phyloP scores from a whole-genome alignment of 1,140 invertebrate genomes.

The Grapholita molesta region DNA sequence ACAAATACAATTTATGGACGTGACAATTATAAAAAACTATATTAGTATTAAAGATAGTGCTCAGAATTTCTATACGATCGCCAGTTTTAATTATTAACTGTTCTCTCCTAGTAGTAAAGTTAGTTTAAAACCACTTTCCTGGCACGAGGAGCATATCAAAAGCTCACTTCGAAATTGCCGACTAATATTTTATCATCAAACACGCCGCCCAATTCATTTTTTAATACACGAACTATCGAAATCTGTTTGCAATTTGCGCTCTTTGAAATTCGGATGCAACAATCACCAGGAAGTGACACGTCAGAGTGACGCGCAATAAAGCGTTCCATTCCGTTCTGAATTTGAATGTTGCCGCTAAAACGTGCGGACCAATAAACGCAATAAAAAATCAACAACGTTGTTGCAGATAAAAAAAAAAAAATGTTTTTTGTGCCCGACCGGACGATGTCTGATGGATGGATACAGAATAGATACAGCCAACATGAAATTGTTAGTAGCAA shows the following conservation, averaged over 20 bases:
- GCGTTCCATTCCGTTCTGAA: conserved; percentile 17
- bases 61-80: not conserved
- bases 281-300: conserved; percentile 30
- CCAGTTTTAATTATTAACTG: not conserved
- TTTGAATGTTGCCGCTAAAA: conserved; percentile 14
- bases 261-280: conserved; percentile 32
- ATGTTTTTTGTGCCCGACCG: not conserved
- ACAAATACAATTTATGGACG: no score
- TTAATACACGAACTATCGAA: conserved; percentile 25
- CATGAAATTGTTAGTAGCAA: no score
- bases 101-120: not conserved
- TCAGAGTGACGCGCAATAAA: conserved; percentile 39
- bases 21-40: no score
- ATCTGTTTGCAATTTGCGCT: conserved; percentile 32
- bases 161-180: not conserved
- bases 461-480: not conserved
- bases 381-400: conserved; percentile 5
- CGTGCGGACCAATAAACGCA: not conserved
- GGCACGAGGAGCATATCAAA: not conserved
- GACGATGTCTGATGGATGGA: not conserved
- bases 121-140: not conserved
- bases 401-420: not conserved
- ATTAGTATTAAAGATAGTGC: no score
- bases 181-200: not conserved
- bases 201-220: not conserved